Evolutionary conservation across 2,888 invertebrate species (phyloP).

Genomic region (Polymixis flavicincta): DNA sequence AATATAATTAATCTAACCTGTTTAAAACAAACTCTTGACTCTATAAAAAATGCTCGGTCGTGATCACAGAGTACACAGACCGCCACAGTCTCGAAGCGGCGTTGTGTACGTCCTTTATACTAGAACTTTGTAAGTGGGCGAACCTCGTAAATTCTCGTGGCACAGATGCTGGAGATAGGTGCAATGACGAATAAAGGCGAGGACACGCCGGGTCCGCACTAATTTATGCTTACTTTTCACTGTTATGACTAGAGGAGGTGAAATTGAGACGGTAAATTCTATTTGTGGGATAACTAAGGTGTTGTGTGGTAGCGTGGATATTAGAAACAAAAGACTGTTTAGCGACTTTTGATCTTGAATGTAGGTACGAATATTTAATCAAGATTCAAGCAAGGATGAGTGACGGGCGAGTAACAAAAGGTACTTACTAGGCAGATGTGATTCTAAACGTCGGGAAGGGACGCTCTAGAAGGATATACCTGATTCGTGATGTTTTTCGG

Average conservation of each 20-base stretch:
- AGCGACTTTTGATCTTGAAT: conserved; percentile 6
- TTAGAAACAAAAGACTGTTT: conserved; percentile 10
- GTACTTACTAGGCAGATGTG: too few relatives aligned
- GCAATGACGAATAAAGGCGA: conserved; percentile 73
- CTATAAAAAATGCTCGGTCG: conserved; percentile 52
- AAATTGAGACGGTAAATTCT: conserved; percentile 62
- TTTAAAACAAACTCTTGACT: conserved; percentile 41
- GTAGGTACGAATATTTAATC: too few relatives aligned
- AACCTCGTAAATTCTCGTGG: conserved; percentile 72
- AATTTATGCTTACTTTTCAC: conserved; percentile 68
- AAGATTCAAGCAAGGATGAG: too few relatives aligned
- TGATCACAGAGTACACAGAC: conserved; percentile 53
- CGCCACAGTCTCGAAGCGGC: conserved; percentile 54
- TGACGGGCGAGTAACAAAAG: too few relatives aligned
- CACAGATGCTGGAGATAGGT: conserved; percentile 77
- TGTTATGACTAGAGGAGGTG: conserved; percentile 46
- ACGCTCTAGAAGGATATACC: too few relatives aligned
- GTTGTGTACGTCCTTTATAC: conserved; percentile 65
- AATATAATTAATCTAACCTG: conserved; percentile 48
- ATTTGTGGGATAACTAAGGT: conserved; percentile 16
- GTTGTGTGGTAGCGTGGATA: conserved; percentile 2
- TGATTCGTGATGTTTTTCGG: too few relatives aligned
- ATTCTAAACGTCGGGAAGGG: too few relatives aligned
- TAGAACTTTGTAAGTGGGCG: conserved; percentile 72
- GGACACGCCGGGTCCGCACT: conserved; percentile 52